Conservation (phyloP, 2,113 vertebrate genomes). For the Salvelinus fontinalis region DNA sequence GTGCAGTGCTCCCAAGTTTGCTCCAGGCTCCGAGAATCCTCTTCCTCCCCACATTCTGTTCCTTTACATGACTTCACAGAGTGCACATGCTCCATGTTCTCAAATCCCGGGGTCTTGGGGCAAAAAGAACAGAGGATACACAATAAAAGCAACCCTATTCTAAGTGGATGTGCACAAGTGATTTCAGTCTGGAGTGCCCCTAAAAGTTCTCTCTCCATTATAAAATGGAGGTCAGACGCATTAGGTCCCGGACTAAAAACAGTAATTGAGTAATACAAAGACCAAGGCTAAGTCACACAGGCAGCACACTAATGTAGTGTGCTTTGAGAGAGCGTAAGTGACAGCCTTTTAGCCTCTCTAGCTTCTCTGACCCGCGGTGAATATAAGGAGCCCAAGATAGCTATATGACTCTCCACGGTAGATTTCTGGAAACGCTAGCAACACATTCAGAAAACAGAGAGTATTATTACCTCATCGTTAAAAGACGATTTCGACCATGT, state of each 20-base stretch:
- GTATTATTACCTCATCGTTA: no score
- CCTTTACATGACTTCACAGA: slow-evolving; percentile 59
- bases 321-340: slow-evolving; percentile 55
- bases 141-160: slow-evolving; percentile 20
- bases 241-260: slow-evolving; percentile 58
- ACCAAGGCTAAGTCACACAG: slow-evolving; percentile 44
- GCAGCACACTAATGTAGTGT: slow-evolving; percentile 54
- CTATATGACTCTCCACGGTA: slow-evolving; percentile 29
- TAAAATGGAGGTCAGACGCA: slow-evolving; percentile 66
- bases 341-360: slow-evolving; percentile 51
- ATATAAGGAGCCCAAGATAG: slow-evolving; percentile 13
- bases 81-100: slow-evolving; percentile 61
- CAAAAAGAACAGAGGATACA: slow-evolving; percentile 9
- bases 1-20: slow-evolving; percentile 40
- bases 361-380: slow-evolving; percentile 33
- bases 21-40: slow-evolving; percentile 48
- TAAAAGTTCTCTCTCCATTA: slow-evolving; percentile 65
- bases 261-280: slow-evolving; percentile 59
- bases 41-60: slow-evolving; percentile 27
- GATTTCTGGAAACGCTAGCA: slow-evolving; percentile 40
- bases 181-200: slow-evolving; percentile 65
- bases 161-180: slow-evolving; percentile 43
- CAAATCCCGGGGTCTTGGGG: slow-evolving; percentile 48
- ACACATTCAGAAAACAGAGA: slow-evolving; percentile 1
- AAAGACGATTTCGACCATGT: neutral